Evolutionary conservation across 2,113 vertebrate genomes (phyloP).

Genomic region (Rattus rattus): DNA sequence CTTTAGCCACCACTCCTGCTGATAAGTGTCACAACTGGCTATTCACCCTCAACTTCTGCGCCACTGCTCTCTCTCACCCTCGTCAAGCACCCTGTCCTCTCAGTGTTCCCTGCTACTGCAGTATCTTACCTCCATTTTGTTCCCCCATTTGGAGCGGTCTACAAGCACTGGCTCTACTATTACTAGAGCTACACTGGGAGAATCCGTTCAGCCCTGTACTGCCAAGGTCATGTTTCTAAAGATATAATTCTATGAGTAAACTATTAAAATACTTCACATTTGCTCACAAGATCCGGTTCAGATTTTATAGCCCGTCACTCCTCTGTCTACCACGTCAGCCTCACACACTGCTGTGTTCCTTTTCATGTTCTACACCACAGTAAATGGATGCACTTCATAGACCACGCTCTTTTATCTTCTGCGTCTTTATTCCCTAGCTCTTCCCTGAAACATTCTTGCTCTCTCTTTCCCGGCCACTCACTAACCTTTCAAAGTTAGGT

Average conservation of each 20-base stretch:
- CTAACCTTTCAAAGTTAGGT: constrained; percentile 12
- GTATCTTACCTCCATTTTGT: background rate
- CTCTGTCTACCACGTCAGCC: background rate
- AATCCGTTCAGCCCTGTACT: background rate
- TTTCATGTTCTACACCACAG: background rate
- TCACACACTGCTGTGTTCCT: background rate
- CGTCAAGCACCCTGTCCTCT: background rate
- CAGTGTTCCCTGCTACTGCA: background rate
- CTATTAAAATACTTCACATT: background rate
- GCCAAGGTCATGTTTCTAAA: constrained; percentile 44
- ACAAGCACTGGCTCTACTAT: background rate
- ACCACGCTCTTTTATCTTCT: background rate
- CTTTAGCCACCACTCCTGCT: background rate
- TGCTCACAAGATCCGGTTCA: background rate
- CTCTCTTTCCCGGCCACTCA: background rate
- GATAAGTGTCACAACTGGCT: background rate
- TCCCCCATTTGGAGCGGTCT: background rate
- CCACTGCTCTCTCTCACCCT: background rate
- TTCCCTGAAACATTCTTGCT: background rate
- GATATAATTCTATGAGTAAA: constrained; percentile 15
- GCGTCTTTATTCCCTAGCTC: background rate
- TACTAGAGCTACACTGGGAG: background rate
- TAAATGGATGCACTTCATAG: background rate
- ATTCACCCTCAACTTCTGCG: background rate
- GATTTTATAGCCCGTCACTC: background rate